phyloP scores from a whole-genome alignment of 2,888 invertebrate genomes.

The Coleophora deauratella region DNA sequence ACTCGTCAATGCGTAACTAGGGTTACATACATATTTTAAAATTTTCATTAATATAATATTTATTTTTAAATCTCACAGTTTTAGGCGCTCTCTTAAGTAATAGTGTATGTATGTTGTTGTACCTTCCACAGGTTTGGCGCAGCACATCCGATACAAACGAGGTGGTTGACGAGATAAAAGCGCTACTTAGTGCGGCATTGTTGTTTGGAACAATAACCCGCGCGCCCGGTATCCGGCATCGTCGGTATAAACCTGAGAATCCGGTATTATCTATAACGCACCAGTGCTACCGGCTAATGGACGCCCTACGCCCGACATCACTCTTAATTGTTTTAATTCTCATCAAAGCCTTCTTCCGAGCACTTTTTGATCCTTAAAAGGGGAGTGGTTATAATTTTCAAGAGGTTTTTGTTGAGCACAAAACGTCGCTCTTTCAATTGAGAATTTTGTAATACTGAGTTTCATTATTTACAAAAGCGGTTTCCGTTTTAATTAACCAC shows the following conservation, averaged over 20 bases:
- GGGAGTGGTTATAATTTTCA: no score
- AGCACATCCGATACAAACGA: slow-evolving; percentile 41
- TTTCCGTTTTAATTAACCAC: no score
- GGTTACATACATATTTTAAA: no score
- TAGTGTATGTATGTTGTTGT: no score
- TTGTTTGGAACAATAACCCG: slow-evolving; percentile 49
- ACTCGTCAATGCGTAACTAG: no score
- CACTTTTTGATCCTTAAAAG: slow-evolving; percentile 38
- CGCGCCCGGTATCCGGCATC: slow-evolving; percentile 33
- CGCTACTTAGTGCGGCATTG: slow-evolving; percentile 49
- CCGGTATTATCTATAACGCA: slow-evolving; percentile 2
- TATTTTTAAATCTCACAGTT: no score
- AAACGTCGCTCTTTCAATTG: no score
- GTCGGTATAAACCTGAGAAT: slow-evolving; percentile 27
- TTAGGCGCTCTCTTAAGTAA: no score
- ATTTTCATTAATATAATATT: no score
- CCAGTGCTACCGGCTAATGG: slow-evolving; percentile 46
- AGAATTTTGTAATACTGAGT: no score
- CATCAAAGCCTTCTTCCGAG: slow-evolving; percentile 41
- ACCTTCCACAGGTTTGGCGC: slow-evolving; percentile 19
- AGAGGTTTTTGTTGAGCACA: no score
- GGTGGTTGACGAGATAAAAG: slow-evolving; percentile 56
- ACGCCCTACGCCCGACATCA: slow-evolving; percentile 36
- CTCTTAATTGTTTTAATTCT: slow-evolving; percentile 57
- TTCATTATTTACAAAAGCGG: no score